These are phyloP conservation scores for Tor tambroides DNA, from an alignment of 2,113 vertebrate genomes.

Conservation along the genomic window DNA sequence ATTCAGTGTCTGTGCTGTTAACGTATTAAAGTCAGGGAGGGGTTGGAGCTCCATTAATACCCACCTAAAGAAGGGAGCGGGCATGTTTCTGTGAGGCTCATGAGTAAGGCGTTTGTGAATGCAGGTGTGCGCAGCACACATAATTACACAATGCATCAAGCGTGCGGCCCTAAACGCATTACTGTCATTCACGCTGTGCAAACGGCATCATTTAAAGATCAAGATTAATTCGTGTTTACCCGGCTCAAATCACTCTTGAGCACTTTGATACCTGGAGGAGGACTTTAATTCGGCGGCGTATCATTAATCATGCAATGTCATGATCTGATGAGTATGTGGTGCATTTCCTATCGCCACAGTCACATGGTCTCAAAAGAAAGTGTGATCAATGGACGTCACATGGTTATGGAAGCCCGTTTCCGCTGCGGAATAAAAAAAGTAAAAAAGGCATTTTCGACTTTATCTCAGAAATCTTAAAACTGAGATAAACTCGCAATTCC, in stretches of 20 bases:
- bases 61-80: constrained; percentile 55
- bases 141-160: constrained; percentile 13
- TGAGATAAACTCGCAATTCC: no score
- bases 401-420: not conserved
- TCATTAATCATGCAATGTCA: constrained; percentile 14
- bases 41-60: constrained; percentile 56
- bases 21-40: constrained; percentile 41
- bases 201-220: constrained; percentile 48
- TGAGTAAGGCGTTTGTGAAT: constrained; percentile 50
- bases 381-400: not conserved
- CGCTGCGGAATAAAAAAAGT: no score
- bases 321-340: not conserved
- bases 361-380: not conserved
- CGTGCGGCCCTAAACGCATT: constrained; percentile 37
- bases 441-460: not conserved
- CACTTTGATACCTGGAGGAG: constrained; percentile 22
- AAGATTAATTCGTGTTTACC: constrained; percentile 50
- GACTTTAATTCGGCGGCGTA: not conserved
- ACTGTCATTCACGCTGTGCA: constrained; percentile 28
- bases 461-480: not conserved
- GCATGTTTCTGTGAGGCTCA: constrained; percentile 46
- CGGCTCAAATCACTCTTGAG: constrained; percentile 35
- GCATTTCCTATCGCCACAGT: not conserved
- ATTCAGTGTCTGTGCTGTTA: not conserved
- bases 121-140: constrained; percentile 49